These are phyloP conservation scores for Nicator chloris DNA, from an alignment of 2,113 vertebrate genomes.

Conservation along the genomic window DNA sequence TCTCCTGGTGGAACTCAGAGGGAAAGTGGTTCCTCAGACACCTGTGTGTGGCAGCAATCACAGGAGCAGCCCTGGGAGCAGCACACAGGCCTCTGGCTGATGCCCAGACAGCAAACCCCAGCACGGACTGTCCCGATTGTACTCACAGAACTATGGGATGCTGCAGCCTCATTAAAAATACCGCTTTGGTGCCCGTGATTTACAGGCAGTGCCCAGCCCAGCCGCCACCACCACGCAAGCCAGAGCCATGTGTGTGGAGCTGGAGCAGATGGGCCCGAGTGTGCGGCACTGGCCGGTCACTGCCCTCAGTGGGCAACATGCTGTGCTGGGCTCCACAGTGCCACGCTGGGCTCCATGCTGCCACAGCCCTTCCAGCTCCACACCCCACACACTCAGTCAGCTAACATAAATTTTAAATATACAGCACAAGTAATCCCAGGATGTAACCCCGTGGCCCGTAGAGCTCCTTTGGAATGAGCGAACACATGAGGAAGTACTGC, in stretches of 20 bases:
- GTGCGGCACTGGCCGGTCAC: rapidly evolving
- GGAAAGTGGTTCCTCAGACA: neutral
- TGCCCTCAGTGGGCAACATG: rapidly evolving
- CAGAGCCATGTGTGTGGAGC: rapidly evolving
- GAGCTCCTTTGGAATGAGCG: neutral
- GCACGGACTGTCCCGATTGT: neutral
- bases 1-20: neutral
- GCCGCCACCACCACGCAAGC: rapidly evolving
- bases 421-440: neutral
- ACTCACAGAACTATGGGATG: rapidly evolving
- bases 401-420: no score
- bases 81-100: neutral
- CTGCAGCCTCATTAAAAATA: neutral
- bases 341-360: neutral
- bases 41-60: neutral
- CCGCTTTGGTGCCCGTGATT: rapidly evolving
- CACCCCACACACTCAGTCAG: no score
- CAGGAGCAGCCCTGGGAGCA: neutral
- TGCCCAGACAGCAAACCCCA: neutral
- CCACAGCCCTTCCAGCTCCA: neutral
- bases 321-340: neutral
- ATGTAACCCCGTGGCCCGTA: rapidly evolving
- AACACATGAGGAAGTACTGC: neutral
- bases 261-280: rapidly evolving
- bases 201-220: rapidly evolving